phyloP scores from a whole-genome alignment of 2,797 vertebrate genomes.

The Poeciliopsis gracilis region DNA sequence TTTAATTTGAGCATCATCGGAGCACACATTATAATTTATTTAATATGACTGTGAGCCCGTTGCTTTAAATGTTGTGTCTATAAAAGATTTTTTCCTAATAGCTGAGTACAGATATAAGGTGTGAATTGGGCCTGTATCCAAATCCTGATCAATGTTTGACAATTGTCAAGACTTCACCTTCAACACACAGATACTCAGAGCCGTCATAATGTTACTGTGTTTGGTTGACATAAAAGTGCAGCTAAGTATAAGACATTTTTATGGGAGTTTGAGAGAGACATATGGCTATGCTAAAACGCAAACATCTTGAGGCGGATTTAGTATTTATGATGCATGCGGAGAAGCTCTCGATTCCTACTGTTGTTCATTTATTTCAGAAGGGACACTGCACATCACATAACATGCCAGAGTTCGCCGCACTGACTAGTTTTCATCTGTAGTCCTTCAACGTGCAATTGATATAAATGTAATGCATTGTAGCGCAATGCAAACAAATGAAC shows the following conservation, averaged over 20 bases:
- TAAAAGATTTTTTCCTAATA: not conserved
- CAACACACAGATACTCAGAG: not conserved
- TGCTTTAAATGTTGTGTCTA: not conserved
- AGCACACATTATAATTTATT: not conserved
- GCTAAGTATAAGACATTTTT: not conserved
- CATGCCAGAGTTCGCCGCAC: no score
- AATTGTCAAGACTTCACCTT: not conserved
- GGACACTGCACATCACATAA: no score
- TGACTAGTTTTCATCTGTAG: no score
- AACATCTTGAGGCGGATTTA: constrained; percentile 2
- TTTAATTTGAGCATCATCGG: not conserved
- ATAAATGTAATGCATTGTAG: no score
- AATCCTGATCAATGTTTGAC: not conserved
- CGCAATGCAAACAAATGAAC: no score
- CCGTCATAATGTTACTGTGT: no score
- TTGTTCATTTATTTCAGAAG: no score
- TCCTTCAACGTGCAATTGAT: no score
- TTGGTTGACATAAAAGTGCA: not conserved
- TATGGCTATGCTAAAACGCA: constrained; percentile 1
- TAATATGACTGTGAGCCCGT: not conserved
- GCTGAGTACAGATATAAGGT: not conserved
- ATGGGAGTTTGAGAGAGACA: constrained; percentile 1
- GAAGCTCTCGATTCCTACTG: constrained; percentile 5
- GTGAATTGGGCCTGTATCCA: not conserved
- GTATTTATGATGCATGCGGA: constrained; percentile 2